These are phyloP conservation scores for Lasioglossum oenotherae DNA, from an alignment of 2,888 invertebrate species.

Conservation along the genomic window DNA sequence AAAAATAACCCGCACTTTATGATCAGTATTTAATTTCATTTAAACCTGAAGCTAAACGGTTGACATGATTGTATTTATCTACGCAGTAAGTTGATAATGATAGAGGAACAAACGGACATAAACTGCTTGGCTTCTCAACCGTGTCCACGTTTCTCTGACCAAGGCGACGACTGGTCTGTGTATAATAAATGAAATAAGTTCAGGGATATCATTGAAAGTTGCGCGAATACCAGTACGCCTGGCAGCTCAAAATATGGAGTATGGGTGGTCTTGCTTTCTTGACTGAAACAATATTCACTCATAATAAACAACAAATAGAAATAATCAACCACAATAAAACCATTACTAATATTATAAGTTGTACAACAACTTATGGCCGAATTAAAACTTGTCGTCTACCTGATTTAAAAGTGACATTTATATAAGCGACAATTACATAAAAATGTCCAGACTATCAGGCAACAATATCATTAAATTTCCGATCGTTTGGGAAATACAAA, in stretches of 20 bases:
- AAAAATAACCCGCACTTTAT: neutral
- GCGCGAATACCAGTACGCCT: slow-evolving; percentile 23
- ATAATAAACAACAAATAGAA: too few species aligned
- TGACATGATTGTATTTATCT: slow-evolving; percentile 23
- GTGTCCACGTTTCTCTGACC: slow-evolving; percentile 27
- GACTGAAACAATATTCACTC: too few species aligned
- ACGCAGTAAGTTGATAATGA: neutral
- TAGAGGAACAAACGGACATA: slow-evolving; percentile 17
- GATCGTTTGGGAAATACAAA: too few species aligned
- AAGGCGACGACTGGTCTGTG: slow-evolving; percentile 27
- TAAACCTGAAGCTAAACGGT: neutral
- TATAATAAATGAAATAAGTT: slow-evolving; percentile 37
- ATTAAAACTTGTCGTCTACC: too few species aligned
- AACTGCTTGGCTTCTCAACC: slow-evolving; percentile 37
- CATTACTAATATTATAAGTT: too few species aligned
- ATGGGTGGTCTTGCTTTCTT: neutral
- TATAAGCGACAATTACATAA: too few species aligned
- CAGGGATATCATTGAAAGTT: slow-evolving; percentile 45
- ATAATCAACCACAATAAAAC: too few species aligned
- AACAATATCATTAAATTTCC: too few species aligned
- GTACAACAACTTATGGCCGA: too few species aligned
- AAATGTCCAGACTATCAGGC: too few species aligned
- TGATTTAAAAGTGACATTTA: too few species aligned
- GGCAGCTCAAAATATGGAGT: slow-evolving; percentile 12
- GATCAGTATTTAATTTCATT: neutral